phyloP scores from a whole-genome alignment of 1,140 invertebrate genomes.

The Sinonovacula constricta region DNA sequence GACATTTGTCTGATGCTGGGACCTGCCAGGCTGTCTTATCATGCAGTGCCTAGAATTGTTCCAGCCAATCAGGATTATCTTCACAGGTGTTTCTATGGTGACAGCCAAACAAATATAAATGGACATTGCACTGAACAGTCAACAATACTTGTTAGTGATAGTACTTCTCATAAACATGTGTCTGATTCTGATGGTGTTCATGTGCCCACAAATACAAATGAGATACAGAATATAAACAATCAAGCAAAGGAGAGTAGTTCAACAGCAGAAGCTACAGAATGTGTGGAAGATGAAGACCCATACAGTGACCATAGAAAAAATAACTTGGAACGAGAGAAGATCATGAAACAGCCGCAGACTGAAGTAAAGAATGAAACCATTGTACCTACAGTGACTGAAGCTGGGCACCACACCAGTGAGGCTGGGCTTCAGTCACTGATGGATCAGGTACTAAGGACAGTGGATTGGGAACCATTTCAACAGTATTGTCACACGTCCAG shows the following conservation, averaged over 20 bases:
- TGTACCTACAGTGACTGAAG: slow-evolving; percentile 23
- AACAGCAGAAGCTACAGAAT: no score
- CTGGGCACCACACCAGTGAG: slow-evolving; percentile 23
- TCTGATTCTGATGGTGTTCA: neutral
- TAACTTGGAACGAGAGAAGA: neutral
- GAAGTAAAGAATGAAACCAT: slow-evolving; percentile 21
- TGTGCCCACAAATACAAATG: neutral
- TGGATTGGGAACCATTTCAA: slow-evolving; percentile 56
- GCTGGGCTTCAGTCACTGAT: slow-evolving; percentile 36
- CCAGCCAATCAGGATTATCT: slow-evolving; percentile 24
- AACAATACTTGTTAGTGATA: neutral
- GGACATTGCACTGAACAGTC: neutral
- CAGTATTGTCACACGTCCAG: slow-evolving; percentile 63
- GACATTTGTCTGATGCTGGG: slow-evolving; percentile 76
- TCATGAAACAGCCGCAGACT: no score
- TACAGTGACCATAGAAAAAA: slow-evolving; percentile 20
- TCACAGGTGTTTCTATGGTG: slow-evolving; percentile 22
- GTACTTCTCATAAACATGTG: neutral
- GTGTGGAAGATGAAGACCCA: slow-evolving; percentile 9
- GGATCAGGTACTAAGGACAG: slow-evolving; percentile 17
- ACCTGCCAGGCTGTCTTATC: slow-evolving; percentile 69
- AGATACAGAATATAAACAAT: no score
- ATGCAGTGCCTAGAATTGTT: slow-evolving; percentile 75
- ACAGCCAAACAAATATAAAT: neutral
- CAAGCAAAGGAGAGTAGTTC: no score